Evolutionary conservation across 2,113 vertebrate genomes (phyloP).

Genomic region (Nothocercus nigrocapillus): DNA sequence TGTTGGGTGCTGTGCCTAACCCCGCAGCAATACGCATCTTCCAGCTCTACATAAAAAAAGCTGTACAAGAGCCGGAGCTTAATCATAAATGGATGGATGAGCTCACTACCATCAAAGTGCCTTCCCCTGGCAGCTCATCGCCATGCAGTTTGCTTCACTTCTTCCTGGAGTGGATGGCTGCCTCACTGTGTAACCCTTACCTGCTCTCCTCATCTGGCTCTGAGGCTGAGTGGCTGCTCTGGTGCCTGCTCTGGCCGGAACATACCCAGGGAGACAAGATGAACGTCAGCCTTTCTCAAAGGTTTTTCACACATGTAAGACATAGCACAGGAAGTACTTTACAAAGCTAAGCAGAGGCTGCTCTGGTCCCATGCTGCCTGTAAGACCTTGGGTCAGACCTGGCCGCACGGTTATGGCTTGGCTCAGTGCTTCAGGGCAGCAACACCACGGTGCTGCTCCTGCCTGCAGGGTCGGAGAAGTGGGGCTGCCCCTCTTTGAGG

Average conservation of each 20-base stretch:
- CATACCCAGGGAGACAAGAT: not conserved
- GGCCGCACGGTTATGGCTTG: not conserved
- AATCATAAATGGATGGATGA: slow-evolving; percentile 33
- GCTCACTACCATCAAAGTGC: slow-evolving; percentile 20
- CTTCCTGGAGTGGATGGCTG: not conserved
- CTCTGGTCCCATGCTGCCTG: not conserved
- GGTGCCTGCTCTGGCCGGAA: not conserved
- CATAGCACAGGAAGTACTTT: not conserved
- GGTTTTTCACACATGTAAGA: not conserved
- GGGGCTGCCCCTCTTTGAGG: not conserved
- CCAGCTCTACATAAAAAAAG: not conserved
- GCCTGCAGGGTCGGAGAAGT: not conserved
- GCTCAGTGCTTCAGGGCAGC: not conserved
- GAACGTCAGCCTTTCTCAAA: not conserved
- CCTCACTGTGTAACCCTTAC: not conserved
- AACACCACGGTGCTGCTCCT: not conserved
- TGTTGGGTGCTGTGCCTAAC: not conserved
- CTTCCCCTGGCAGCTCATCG: not conserved
- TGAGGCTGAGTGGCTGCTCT: not conserved
- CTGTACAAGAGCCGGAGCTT: not conserved
- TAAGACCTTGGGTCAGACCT: not conserved
- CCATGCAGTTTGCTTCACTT: slow-evolving; percentile 29
- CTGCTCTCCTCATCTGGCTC: not conserved
- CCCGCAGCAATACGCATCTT: not conserved
- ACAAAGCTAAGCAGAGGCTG: not conserved